Evolutionary conservation across 2,888 invertebrate genomes (phyloP).

Genomic region (Nebria salina): DNA sequence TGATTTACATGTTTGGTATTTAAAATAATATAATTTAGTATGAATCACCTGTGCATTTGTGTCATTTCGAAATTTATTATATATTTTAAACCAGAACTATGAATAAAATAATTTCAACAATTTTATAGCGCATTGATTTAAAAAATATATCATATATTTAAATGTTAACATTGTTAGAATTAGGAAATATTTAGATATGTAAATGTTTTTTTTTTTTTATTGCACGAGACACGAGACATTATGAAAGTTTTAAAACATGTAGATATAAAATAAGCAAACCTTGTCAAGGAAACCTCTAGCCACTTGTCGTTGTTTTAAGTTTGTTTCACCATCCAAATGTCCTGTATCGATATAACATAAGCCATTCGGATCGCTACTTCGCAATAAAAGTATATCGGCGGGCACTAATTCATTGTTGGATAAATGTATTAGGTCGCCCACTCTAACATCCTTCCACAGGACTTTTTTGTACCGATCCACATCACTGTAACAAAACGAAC

Average conservation of each 20-base stretch:
- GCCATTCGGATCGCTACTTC: conserved; percentile 88
- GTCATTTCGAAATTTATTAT: too few species aligned
- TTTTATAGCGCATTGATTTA: too few species aligned
- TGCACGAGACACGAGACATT: too few species aligned
- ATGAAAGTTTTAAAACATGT: neutral
- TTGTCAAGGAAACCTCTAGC: conserved; percentile 79
- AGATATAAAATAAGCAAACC: conserved; percentile 60
- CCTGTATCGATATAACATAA: conserved; percentile 95
- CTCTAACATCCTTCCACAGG: conserved; percentile 90
- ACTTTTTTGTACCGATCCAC: conserved; percentile 83
- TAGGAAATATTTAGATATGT: too few species aligned
- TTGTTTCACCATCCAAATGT: conserved; percentile 96
- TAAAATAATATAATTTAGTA: too few species aligned
- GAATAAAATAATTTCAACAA: too few species aligned
- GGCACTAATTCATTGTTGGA: conserved; percentile 97
- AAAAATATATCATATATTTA: too few species aligned
- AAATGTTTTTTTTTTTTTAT: too few species aligned
- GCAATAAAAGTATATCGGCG: conserved; percentile 90
- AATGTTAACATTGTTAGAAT: too few species aligned
- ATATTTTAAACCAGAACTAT: too few species aligned
- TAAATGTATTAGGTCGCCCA: conserved; percentile 94
- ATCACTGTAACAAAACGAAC: conserved; percentile 68
- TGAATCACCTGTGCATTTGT: too few species aligned
- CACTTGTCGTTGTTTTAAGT: conserved; percentile 91
- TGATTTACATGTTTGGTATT: too few species aligned